Evolutionary conservation across 2,113 vertebrate genomes (phyloP).

Genomic region (Excalfactoria chinensis): DNA sequence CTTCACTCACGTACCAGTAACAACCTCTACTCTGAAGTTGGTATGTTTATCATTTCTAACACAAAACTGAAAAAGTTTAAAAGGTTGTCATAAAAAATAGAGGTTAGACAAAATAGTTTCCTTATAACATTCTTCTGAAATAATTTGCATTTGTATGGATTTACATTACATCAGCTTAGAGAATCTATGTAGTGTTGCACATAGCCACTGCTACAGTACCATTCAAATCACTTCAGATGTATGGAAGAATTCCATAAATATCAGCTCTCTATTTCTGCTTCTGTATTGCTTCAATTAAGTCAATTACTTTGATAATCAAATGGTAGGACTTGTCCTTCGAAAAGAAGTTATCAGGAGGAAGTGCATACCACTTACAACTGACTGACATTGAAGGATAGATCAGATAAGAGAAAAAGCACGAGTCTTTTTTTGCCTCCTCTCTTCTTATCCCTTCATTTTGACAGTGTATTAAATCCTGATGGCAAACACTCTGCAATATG

Average conservation of each 20-base stretch:
- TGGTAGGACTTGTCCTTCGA: constrained; percentile 33
- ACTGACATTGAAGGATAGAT: not conserved
- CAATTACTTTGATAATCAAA: constrained; percentile 37
- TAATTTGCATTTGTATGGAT: not conserved
- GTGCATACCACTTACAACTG: not conserved
- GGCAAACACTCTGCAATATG: not conserved
- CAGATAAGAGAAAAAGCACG: constrained; percentile 22
- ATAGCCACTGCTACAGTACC: not conserved
- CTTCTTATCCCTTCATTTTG: constrained; percentile 27
- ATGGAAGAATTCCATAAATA: not conserved
- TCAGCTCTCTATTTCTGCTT: not conserved
- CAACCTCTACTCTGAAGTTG: not conserved
- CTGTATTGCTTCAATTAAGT: constrained; percentile 25
- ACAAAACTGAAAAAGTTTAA: not conserved
- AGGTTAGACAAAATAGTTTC: not conserved
- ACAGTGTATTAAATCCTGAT: not conserved
- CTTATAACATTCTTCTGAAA: not conserved
- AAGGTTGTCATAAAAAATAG: not conserved
- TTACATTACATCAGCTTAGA: not conserved
- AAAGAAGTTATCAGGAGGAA: constrained; percentile 27
- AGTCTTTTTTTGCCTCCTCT: not conserved
- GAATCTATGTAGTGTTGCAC: not conserved
- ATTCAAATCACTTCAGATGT: not conserved
- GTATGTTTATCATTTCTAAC: not conserved
- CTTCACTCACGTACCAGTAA: not conserved